Percentiles rank a stretch among this genome's conserved stretches.
phyloP scores from a whole-genome alignment of 1,140 invertebrate genomes.

The Cylas formicarius region DNA sequence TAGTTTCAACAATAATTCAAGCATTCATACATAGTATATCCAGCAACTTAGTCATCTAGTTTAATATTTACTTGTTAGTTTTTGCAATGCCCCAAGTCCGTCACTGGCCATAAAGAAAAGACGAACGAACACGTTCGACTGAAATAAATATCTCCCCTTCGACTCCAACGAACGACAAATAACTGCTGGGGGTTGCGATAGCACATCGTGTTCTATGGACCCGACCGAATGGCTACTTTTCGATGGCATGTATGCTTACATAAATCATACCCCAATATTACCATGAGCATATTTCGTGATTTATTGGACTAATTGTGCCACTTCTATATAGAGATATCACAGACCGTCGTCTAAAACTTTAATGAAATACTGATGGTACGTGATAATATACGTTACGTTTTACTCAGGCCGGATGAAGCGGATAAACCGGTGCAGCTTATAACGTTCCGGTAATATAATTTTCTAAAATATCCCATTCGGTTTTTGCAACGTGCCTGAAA shows the following conservation, averaged over 20 bases:
- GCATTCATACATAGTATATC: too few species aligned
- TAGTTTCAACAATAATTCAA: too few species aligned
- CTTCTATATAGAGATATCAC: conserved; percentile 24
- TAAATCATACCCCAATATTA: conserved; percentile 23
- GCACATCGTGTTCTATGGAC: conserved; percentile 10
- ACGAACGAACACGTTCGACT: conserved; percentile 19
- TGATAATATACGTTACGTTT: too few species aligned
- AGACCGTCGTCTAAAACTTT: conserved; percentile 14
- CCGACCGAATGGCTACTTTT: conserved; percentile 18
- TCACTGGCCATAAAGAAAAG: conserved; percentile 21
- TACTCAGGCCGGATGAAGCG: too few species aligned
- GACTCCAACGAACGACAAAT: conserved; percentile 18
- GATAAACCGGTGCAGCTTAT: too few species aligned
- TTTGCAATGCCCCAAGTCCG: too few species aligned
- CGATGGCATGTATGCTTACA: conserved; percentile 18
- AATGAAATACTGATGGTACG: conserved; percentile 16
- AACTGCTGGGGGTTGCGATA: conserved; percentile 12
- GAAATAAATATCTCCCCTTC: conserved; percentile 21
- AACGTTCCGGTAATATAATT: too few species aligned
- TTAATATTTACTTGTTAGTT: too few species aligned
- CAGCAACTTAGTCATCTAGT: too few species aligned
- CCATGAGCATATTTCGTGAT: conserved; percentile 25
- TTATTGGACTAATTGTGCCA: conserved; percentile 23
- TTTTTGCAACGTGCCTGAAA: too few species aligned
- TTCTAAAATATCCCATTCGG: too few species aligned